Conservation (phyloP, 2,888 invertebrate species). For the Neuroscelio doddi region DNA sequence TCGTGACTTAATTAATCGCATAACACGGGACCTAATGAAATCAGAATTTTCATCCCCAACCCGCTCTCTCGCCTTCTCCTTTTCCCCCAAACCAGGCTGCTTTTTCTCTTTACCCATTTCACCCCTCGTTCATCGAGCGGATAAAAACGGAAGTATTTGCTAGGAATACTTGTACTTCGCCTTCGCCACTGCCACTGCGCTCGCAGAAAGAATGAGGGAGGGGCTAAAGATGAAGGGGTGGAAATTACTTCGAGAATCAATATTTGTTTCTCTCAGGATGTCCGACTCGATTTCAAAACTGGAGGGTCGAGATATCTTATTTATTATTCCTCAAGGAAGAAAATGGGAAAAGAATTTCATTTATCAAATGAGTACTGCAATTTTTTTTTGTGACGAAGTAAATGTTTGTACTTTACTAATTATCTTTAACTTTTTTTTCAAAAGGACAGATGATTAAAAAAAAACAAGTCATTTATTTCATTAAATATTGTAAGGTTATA, state of each 20-base stretch:
- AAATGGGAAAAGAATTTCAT: slow-evolving; percentile 31
- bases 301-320: slow-evolving; percentile 37
- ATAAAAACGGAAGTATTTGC: slow-evolving; percentile 69
- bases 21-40: slow-evolving; percentile 72
- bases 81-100: slow-evolving; percentile 21
- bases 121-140: slow-evolving; percentile 49
- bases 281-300: slow-evolving; percentile 42
- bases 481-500: too few relatives aligned
- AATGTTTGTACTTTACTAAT: too few relatives aligned
- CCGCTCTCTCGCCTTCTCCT: slow-evolving; percentile 14
- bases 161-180: slow-evolving; percentile 64
- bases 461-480: too few relatives aligned
- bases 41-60: slow-evolving; percentile 66
- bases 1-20: slow-evolving; percentile 72
- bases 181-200: slow-evolving; percentile 29
- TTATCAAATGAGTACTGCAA: slow-evolving; percentile 24
- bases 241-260: slow-evolving; percentile 50
- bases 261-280: slow-evolving; percentile 46
- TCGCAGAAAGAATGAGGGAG: slow-evolving; percentile 16
- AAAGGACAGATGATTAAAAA: too few relatives aligned
- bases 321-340: slow-evolving; percentile 27
- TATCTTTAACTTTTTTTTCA: too few relatives aligned
- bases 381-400: too few relatives aligned
- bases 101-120: slow-evolving; percentile 46
- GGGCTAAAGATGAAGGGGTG: slow-evolving; percentile 21